A percentile compares a stretch with the other conserved stretches of the same genome.
Evolutionary conservation across 2,888 invertebrate genomes (phyloP).

Genomic region (Ellobium chinense): DNA sequence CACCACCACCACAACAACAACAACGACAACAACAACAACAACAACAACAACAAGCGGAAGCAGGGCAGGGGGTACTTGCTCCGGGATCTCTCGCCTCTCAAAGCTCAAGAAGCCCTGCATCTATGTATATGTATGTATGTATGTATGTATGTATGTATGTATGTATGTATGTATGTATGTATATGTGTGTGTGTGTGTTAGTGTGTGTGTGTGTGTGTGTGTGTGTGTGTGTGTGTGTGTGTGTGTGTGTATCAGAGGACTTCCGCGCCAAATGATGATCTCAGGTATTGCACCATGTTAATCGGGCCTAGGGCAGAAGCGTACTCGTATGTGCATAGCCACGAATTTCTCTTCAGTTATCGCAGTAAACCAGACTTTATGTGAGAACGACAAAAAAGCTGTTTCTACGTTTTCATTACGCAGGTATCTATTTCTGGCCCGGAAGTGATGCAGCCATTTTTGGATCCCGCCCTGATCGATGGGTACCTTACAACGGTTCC

Average conservation of each 20-base stretch:
- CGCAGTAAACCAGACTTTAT: too few species aligned
- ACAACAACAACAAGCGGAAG: not conserved
- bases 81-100: not conserved
- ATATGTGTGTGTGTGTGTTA: not conserved
- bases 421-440: constrained; percentile 83
- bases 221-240: constrained; percentile 3
- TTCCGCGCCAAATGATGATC: too few species aligned
- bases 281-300: too few species aligned
- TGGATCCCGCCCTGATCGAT: constrained; percentile 77
- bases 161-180: not conserved
- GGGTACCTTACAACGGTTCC: constrained; percentile 76
- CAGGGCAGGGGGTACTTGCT: not conserved
- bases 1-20: not conserved
- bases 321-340: too few species aligned
- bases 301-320: too few species aligned
- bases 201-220: not conserved
- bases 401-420: not conserved
- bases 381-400: too few species aligned
- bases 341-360: too few species aligned
- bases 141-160: not conserved
- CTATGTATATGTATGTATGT: not conserved
- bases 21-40: not conserved
- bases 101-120: too few species aligned
- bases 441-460: constrained; percentile 82
- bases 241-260: not conserved